These are phyloP conservation scores for Tromatobia lineatoria DNA, from an alignment of 2,888 invertebrate genomes.

Conservation along the genomic window DNA sequence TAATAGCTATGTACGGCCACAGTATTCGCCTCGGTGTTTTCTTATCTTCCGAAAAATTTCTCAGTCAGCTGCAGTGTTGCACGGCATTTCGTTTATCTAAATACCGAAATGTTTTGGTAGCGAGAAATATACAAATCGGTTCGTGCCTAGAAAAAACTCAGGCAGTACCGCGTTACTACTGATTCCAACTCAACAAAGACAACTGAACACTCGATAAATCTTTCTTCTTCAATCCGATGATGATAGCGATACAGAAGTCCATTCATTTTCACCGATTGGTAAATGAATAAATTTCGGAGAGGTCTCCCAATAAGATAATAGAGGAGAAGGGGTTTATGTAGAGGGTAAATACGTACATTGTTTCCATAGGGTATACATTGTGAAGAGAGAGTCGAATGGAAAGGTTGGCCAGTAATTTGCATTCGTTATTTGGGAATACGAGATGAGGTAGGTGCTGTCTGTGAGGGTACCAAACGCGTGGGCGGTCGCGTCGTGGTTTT, in stretches of 20 bases:
- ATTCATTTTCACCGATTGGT: neutral
- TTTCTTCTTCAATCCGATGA: no score
- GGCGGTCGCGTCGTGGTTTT: constrained; percentile 50
- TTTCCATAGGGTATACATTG: neutral
- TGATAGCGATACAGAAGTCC: no score
- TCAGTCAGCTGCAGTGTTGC: constrained; percentile 8
- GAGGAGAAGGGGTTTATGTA: no score
- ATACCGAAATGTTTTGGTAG: no score
- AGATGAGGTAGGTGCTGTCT: constrained; percentile 44
- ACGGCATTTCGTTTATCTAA: neutral
- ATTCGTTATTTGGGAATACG: constrained; percentile 65
- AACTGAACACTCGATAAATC: no score
- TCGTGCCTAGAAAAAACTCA: no score
- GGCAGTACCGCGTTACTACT: no score
- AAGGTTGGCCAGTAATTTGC: constrained; percentile 63
- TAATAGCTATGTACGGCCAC: constrained; percentile 53
- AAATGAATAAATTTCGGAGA: neutral
- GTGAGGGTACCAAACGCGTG: neutral
- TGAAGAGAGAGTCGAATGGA: constrained; percentile 9
- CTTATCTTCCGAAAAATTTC: neutral
- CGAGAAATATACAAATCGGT: no score
- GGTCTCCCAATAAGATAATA: no score
- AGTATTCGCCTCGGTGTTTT: neutral
- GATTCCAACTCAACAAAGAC: no score
- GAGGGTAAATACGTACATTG: neutral